These are phyloP conservation scores for Lophotis ruficrista DNA, from an alignment of 2,113 vertebrate species.

Conservation along the genomic window DNA sequence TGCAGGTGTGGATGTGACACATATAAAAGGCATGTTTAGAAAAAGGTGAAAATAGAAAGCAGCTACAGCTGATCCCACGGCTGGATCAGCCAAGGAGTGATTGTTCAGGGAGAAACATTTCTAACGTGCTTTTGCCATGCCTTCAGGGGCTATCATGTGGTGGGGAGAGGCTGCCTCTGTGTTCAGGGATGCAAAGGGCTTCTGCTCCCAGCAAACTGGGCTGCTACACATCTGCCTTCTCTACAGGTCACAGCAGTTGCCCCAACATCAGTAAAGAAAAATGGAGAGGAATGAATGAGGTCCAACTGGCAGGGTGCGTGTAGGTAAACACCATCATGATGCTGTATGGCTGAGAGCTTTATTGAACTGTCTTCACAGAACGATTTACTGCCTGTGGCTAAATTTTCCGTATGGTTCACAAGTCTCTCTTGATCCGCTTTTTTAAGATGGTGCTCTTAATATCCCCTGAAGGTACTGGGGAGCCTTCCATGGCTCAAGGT, in stretches of 20 bases:
- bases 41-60: background rate
- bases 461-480: background rate
- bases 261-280: background rate
- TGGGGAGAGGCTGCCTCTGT: background rate
- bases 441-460: background rate
- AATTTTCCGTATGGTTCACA: background rate
- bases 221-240: background rate
- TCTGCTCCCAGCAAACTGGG: background rate
- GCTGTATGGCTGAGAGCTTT: background rate
- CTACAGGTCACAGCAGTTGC: background rate
- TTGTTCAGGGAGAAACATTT: background rate
- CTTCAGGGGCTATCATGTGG: background rate
- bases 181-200: background rate
- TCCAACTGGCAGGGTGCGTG: background rate
- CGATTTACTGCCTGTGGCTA: background rate
- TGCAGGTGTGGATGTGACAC: background rate
- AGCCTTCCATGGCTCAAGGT: background rate
- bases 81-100: background rate
- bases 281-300: background rate
- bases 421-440: background rate
- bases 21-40: background rate
- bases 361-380: background rate
- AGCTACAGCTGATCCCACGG: accelerated
- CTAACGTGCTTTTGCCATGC: accelerated
- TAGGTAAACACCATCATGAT: background rate